Evolutionary conservation across 2,888 invertebrate species (phyloP).

Genomic region (Drosophila picticornis): DNA sequence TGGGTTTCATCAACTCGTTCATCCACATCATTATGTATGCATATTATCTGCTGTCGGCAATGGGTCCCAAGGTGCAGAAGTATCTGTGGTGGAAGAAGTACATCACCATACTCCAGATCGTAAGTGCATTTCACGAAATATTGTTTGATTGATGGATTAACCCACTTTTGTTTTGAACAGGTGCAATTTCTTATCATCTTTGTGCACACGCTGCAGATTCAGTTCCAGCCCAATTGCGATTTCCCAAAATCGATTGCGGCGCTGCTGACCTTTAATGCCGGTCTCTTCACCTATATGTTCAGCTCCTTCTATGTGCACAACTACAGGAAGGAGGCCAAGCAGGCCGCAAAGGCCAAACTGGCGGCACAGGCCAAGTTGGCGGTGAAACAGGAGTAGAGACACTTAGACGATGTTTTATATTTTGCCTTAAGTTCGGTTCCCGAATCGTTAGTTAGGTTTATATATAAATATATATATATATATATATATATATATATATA

Average conservation of each 20-base stretch:
- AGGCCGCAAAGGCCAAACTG: conserved; percentile 56
- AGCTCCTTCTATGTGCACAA: conserved; percentile 90
- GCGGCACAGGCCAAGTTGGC: conserved; percentile 68
- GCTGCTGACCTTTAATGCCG: conserved; percentile 89
- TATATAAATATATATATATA: background rate
- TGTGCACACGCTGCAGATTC: conserved; percentile 89
- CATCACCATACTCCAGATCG: conserved; percentile 94
- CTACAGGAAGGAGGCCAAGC: conserved; percentile 86
- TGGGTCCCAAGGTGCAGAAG: conserved; percentile 95
- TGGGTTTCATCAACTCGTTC: conserved; percentile 94
- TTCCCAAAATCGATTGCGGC: conserved; percentile 90
- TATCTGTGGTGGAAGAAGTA: conserved; percentile 98
- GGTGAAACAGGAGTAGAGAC: conserved; percentile 76
- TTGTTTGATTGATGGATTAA: background rate
- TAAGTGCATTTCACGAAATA: conserved; percentile 84
- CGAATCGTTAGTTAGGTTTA: conserved; percentile 50
- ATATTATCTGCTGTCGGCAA: conserved; percentile 94
- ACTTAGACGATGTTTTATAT: conserved; percentile 17
- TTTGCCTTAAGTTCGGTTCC: conserved; percentile 49
- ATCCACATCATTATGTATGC: conserved; percentile 97
- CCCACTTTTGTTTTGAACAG: conserved; percentile 84
- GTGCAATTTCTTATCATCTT: conserved; percentile 92
- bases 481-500: background rate
- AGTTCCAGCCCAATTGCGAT: conserved; percentile 89
- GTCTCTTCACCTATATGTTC: conserved; percentile 91